A percentile compares a stretch with the other conserved stretches of the same genome.
Evolutionary conservation across 2,797 vertebrate species (phyloP).

Genomic region (Lophotriccus pileatus): DNA sequence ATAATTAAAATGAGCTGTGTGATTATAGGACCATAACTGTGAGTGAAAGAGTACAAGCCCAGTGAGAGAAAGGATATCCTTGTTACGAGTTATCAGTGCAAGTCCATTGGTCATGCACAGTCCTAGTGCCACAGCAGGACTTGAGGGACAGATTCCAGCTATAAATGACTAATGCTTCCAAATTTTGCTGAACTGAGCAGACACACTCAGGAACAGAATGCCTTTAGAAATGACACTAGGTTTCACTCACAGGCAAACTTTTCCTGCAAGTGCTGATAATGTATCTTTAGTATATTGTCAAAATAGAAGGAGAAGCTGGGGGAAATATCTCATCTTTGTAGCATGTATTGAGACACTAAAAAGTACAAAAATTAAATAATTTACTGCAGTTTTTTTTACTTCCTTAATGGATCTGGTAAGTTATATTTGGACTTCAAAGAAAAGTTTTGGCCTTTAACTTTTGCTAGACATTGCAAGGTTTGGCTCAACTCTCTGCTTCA

Average conservation of each 20-base stretch:
- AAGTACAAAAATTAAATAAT: background rate
- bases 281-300: background rate
- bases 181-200: background rate
- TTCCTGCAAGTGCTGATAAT: background rate
- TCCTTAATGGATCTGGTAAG: background rate
- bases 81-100: conserved; percentile 25
- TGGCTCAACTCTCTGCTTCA: background rate
- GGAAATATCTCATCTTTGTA: background rate
- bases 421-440: background rate
- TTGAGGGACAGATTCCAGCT: background rate
- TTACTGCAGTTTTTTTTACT: background rate
- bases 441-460: background rate
- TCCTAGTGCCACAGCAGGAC: background rate
- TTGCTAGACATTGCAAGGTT: background rate
- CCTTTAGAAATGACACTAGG: background rate
- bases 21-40: conserved; percentile 11
- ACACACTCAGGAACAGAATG: background rate
- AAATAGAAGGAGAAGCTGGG: background rate
- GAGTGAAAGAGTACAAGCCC: background rate
- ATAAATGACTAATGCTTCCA: background rate
- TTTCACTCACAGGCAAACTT: background rate
- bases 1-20: conserved; percentile 16
- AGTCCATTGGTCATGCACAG: background rate
- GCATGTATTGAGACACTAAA: background rate
- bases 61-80: background rate